Percentiles rank a stretch among this genome's conserved stretches.
phyloP scores from a whole-genome alignment of 2,888 invertebrate species.

The Xanthia icteritia region DNA sequence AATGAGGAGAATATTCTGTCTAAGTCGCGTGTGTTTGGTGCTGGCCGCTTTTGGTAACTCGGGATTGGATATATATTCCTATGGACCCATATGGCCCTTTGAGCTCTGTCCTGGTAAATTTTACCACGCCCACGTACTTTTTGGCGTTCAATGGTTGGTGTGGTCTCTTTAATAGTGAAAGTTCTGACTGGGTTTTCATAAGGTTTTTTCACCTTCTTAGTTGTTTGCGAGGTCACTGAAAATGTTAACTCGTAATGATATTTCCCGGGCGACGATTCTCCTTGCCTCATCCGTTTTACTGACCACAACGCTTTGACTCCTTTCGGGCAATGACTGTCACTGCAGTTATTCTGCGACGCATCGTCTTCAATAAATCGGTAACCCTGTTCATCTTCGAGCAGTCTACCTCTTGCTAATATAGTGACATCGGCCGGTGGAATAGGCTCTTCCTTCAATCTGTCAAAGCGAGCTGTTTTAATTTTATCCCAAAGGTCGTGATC shows the following conservation, averaged over 20 bases:
- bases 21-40: slow-evolving; percentile 65
- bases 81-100: slow-evolving; percentile 84
- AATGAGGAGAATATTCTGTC: slow-evolving; percentile 85
- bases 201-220: slow-evolving; percentile 84
- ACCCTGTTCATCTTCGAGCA: slow-evolving; percentile 88
- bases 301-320: slow-evolving; percentile 92
- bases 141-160: slow-evolving; percentile 77
- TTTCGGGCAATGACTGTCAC: slow-evolving; percentile 86
- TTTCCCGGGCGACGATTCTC: slow-evolving; percentile 85
- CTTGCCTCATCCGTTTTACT: slow-evolving; percentile 92
- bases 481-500: slow-evolving; percentile 88
- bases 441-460: slow-evolving; percentile 81
- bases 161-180: slow-evolving; percentile 91
- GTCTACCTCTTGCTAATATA: slow-evolving; percentile 91
- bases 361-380: slow-evolving; percentile 90
- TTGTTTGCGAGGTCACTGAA: slow-evolving; percentile 90
- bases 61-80: slow-evolving; percentile 80
- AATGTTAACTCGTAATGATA: slow-evolving; percentile 92
- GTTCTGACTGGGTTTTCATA: slow-evolving; percentile 90
- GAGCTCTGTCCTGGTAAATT: slow-evolving; percentile 70
- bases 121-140: slow-evolving; percentile 61
- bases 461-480: slow-evolving; percentile 86
- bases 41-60: slow-evolving; percentile 67
- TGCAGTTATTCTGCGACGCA: slow-evolving; percentile 77
- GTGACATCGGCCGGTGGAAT: slow-evolving; percentile 92